phyloP scores from a whole-genome alignment of 37 sponge, comb jelly and placozoan species.

The Dysidea cf. avara region DNA sequence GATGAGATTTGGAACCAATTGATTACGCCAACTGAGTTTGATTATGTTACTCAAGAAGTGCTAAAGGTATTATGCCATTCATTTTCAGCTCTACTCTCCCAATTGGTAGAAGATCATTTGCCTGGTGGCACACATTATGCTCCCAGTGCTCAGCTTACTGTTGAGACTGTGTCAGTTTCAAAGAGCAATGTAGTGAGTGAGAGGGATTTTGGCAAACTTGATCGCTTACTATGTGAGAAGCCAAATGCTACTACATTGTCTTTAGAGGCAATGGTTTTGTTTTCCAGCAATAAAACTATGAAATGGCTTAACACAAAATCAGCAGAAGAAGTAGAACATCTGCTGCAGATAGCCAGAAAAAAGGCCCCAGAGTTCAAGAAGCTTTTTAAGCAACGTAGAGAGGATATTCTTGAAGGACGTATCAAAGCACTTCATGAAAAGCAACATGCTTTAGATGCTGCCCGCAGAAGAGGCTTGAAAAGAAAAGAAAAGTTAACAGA shows the following conservation, averaged over 20 bases:
- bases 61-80: not conserved
- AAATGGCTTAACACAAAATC: slow-evolving; percentile 10
- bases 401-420: not conserved
- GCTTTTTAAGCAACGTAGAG: not conserved
- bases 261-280: slow-evolving; percentile 10
- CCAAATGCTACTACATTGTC: slow-evolving; percentile 5
- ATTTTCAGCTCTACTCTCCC: not conserved
- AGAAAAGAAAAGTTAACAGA: no score
- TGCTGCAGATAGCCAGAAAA: not conserved
- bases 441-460: not conserved
- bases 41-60: not conserved
- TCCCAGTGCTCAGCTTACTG: no score
- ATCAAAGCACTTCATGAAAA: not conserved
- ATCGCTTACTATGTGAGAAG: slow-evolving; percentile 19
- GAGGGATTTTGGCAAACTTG: slow-evolving; percentile 16
- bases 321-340: not conserved
- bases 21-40: not conserved
- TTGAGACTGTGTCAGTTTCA: slow-evolving; percentile 12
- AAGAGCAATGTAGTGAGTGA: slow-evolving; percentile 24
- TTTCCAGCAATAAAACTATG: slow-evolving; percentile 10
- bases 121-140: no score
- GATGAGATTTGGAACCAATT: not conserved
- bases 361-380: not conserved
- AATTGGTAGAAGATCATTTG: not conserved
- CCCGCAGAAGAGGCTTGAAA: no score